Evolutionary conservation across 2,888 invertebrate species (phyloP), one percentile per base, ranked within the genome.

Genomic region (Cenopis cana): DNA sequence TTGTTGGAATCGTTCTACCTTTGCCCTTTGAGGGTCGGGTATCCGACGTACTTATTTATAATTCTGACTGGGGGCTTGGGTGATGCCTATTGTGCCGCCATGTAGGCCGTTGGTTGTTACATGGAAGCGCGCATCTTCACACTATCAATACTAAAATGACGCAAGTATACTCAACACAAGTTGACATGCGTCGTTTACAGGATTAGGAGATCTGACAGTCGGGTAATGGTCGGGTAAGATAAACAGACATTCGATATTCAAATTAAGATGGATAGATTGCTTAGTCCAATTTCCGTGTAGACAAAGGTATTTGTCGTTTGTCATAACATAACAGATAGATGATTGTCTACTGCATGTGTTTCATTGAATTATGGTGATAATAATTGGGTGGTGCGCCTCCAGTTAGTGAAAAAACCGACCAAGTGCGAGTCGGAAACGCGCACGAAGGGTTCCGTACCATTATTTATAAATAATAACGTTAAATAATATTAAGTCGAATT

Each of bases 1-100:
- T 76, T 78, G 76, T 75, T 75, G 74, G 69, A 74, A 75, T 72
- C 69, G 68, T 69, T 68, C 64, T 57, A 66, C 73, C 70, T 69
- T 69, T 59, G 59, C 52, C 65, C 52, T 68, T 50, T 57, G 52
- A 46, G 62, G 55, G 38, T 61, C 68, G 54, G 41, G 66, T 56
- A 49, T 66, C 66, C 57, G 66, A 66, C 66, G 56, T 66, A 66
- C 56, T 66, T 66, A 66, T 66, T 66, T 66, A 66, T 66, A 56
- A 66, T 54, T 64, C 64, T 54, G 64, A 64, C 64, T 64, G 38
- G 38, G 36, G 64, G 64, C 64, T 64, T 14, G 62, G 49, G 64
- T 54, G 64, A 64, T 54, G 64, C 38, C 64, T 54, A 64, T 64
- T 64, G 64, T 64, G 18, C 62, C 55, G 29, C 55, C 36, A 36